Evolutionary conservation across 2,888 invertebrate genomes (phyloP), one percentile per base, ranked within the genome.

Genomic region (Odontothrips loti): DNA sequence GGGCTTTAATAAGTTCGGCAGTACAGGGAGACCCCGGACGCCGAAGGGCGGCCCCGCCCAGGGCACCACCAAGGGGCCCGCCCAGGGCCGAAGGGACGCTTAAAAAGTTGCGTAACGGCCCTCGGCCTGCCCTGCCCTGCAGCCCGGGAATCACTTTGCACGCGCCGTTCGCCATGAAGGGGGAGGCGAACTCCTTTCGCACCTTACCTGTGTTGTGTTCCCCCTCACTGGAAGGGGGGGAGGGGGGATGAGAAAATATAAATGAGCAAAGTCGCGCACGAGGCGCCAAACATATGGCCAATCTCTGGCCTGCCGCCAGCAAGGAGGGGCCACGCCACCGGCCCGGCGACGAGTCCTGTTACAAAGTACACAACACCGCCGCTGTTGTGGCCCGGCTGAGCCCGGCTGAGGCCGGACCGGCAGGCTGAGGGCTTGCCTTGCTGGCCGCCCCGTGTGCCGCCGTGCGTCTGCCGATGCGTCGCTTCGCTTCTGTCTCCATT

Each of bases 21-120:
- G 58, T 58, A 58, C 20, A 20, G 58, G 20, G 58, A 17, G 58
- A 58, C 58, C 6, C 58, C 20, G 58, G 58, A 58, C 58, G 17
- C 58, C 20, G 58, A 11, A 15, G 58, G 58, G n/a, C 58, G 58
- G 34, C 34, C 34, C 34, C 34, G 34, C 34, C 34, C 34, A 4
- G 34, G 34, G 34, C 34, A 2, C 34, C 34, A 6, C 34, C 34
- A 2, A 4, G 34, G 34, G 34, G 3, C 34, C 34, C 34, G 34
- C 34, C 34, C 2, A 6, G 34, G 23, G 68, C 68, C 68, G 12
- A 75, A 27, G 23, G 27, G 68, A 75, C 27, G 68, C 68, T 75
- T 75, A 27, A 75, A 75, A 75, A 75, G 68, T 75, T 75, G 68
- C 68, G 68, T 12, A 75, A 75, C 68, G 68, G 27, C 68, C 68